These are phyloP conservation scores for Pteria penguin DNA, from an alignment of 2,888 invertebrate species.

Conservation along the genomic window DNA sequence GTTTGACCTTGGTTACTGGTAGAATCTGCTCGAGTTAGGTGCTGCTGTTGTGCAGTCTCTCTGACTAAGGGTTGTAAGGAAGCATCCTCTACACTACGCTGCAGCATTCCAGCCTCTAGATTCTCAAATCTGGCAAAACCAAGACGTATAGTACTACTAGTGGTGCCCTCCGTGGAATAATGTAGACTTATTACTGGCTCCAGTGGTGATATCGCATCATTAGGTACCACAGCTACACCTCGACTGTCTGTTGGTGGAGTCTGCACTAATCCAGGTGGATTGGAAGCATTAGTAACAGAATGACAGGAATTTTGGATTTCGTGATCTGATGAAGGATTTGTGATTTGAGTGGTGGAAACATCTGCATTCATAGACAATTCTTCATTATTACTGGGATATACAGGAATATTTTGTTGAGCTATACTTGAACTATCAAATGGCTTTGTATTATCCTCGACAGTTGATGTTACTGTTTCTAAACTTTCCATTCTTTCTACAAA, in stretches of 20 bases:
- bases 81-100: slow-evolving; percentile 52
- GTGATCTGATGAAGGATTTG: background rate
- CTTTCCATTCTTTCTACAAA: background rate
- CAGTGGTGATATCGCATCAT: slow-evolving; percentile 69
- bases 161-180: slow-evolving; percentile 85
- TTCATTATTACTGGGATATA: too few species aligned
- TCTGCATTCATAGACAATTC: too few species aligned
- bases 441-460: background rate
- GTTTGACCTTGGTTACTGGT: background rate
- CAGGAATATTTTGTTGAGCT: too few species aligned
- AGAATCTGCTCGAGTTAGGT: background rate
- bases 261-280: background rate
- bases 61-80: slow-evolving; percentile 37
- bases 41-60: slow-evolving; percentile 18
- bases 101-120: slow-evolving; percentile 47
- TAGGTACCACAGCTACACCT: background rate
- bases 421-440: too few species aligned
- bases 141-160: slow-evolving; percentile 82
- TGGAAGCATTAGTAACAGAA: background rate
- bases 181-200: slow-evolving; percentile 85
- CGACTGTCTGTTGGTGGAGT: background rate
- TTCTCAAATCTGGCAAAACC: slow-evolving; percentile 65
- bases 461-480: background rate
- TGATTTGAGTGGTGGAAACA: too few species aligned
- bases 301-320: background rate